Base-by-base conservation (phyloP, 2,888 invertebrate genomes). In the Dynastes hyllus region DNA sequence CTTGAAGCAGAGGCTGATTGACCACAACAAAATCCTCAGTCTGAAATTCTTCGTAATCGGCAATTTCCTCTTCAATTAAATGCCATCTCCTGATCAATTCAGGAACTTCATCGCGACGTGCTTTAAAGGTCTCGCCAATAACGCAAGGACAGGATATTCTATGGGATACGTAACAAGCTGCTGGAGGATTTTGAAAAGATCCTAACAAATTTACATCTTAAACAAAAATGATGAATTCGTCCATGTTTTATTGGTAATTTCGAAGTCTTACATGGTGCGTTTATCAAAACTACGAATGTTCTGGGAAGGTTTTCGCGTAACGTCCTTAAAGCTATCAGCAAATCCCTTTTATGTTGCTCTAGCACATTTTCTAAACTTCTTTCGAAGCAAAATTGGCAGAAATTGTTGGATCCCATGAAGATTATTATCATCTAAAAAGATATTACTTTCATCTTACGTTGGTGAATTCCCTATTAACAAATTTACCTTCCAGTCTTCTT, bases 391-490 rank as follows among this genome's bases (percentile, higher is more conserved):
- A 92, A 87, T 70, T 92, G 78, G 81, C 93, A 93, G 83, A 93
- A 92, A 83, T 93, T 93, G 85, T 93, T 93, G 50, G 90, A 86
- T 22, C 93, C 93, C 63, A 93, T 91, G 84, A 92, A 88, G 9
- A 93, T 79, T 0, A 91, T 91, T 9, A 93, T 86, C 58, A 93
- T 83, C 91, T 92, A 53, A 13, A 16, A 53, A 1, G 1, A 16
- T 11, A 1, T 13, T 0, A n/a, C 2, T 58, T 22, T 3, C 3
- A 58, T 78, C 45, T 13, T 27, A 22, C 11, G 8, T 51, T 61
- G 9, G 8, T 50, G n/a, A 8, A 50, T 13, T 5, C 4, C 27
- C 1, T 29, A 3, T 2, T 0, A 32, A 45, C 1, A 8, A n/a
- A 11, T 11, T 69, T 84, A 93, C 91, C 88, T 93, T 93, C 93